Percentiles rank a stretch among this genome's conserved stretches.
Evolutionary conservation across 2,113 vertebrate genomes (phyloP).

Genomic region (Melanostigma gelatinosum): DNA sequence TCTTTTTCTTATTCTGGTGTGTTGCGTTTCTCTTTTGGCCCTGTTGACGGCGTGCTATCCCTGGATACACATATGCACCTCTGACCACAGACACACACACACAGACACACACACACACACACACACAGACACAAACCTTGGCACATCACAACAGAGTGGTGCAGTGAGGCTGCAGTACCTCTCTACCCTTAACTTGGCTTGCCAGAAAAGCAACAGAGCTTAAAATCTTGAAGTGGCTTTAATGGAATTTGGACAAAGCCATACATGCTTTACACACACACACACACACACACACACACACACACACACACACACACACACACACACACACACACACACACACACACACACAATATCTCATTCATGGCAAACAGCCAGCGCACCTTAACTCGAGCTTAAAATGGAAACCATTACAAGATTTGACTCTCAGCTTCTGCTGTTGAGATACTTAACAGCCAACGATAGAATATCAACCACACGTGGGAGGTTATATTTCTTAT

Average conservation of each 20-base stretch:
- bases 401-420: constrained; percentile 45
- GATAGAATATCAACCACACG: neutral
- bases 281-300: constrained; percentile 26
- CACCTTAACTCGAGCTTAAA: constrained; percentile 22
- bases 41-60: neutral
- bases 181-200: constrained; percentile 34
- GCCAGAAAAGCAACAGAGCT: constrained; percentile 66
- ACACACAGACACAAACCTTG: constrained; percentile 17
- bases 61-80: constrained; percentile 25
- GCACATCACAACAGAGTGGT: constrained; percentile 65
- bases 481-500: neutral
- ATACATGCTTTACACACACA: neutral
- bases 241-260: constrained; percentile 18
- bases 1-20: neutral
- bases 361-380: constrained; percentile 30
- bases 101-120: constrained; percentile 13
- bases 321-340: constrained; percentile 27
- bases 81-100: constrained; percentile 8
- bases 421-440: constrained; percentile 1
- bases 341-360: constrained; percentile 13
- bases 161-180: constrained; percentile 72
- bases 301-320: constrained; percentile 22
- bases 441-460: neutral
- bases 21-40: constrained; percentile 13
- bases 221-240: constrained; percentile 63